Evolutionary conservation across 2,888 invertebrate species (phyloP), one percentile per base, ranked within the genome.

Genomic region (Epirrhoe alternata): DNA sequence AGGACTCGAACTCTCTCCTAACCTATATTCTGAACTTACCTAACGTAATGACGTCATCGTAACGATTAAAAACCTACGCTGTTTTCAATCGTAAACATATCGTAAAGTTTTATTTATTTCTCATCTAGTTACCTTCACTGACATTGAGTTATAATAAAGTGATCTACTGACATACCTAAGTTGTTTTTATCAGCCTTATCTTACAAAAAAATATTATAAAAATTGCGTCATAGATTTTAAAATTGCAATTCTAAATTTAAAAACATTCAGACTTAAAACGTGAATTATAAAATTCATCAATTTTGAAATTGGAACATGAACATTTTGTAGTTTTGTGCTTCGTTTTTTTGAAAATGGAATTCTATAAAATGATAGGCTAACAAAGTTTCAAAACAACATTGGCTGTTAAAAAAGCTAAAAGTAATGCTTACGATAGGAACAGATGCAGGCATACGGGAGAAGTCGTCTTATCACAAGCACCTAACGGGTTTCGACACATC

Each of bases 401-500:
- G 6, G 51, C 55, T 51, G 16, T 17, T 49, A 42, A 65, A 55
- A 62, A 49, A 61, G 35, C 49, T 52, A 65, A 65, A 62, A 59
- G 56, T 57, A 81, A 58, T 35, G 24, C 24, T 24, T 24, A 24
- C 24, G 64, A 52, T 67, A 65, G 33, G 33, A 68, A 71, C 72
- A 71, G 75, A 76, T 80, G 72, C 70, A 72, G 74, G 24, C 24
- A 24, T 72, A 71, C 71, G 76, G 68, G 71, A 74, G 71, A 76
- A 69, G 68, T 69, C 66, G 70, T 67, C 70, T 74, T 80, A 82
- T 82, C 82, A 82, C 81, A 82, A 79, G 79, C 74, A 81, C 78
- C 80, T 87, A 87, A 87, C 87, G 87, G 87, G 85, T 82, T 83
- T 66, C 58, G 59, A 74, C 67, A 80, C 87, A 88, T 85, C 87